Percentiles rank a stretch among this genome's conserved stretches.
Conservation (phyloP, 2,113 vertebrate genomes). For the Suncus etruscus region DNA sequence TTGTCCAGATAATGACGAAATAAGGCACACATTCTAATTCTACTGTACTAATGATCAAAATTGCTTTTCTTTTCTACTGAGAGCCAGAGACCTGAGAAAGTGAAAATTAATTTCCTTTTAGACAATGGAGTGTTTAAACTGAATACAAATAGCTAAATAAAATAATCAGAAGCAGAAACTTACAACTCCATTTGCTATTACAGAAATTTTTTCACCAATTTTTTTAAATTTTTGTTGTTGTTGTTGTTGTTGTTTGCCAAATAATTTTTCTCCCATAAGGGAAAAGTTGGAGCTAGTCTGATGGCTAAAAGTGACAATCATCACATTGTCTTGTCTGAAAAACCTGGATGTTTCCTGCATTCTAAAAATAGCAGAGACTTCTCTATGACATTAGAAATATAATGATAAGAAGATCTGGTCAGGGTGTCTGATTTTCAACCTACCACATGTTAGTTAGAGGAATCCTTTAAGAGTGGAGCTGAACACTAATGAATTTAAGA, state of each 20-base stretch:
- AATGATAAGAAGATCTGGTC: background rate
- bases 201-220: conserved; percentile 16
- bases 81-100: conserved; percentile 59
- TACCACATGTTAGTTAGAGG: background rate
- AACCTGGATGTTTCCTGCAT: background rate
- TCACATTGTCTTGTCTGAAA: background rate
- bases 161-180: conserved; percentile 34
- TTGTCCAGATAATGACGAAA: conserved; percentile 78
- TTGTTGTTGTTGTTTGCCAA: background rate
- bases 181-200: background rate
- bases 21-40: conserved; percentile 78
- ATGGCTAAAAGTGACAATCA: background rate
- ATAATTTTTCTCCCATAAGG: conserved; percentile 11
- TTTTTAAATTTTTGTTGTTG: background rate
- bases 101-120: conserved; percentile 64
- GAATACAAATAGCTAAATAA: conserved; percentile 53
- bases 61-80: conserved; percentile 37
- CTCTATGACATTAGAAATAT: background rate
- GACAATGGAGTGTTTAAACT: conserved; percentile 50
- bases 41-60: conserved; percentile 65
- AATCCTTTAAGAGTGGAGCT: background rate
- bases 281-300: background rate
- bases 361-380: background rate
- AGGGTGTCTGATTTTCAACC: background rate
- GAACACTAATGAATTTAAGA: conserved; percentile 32